Evolutionary conservation across 1,140 invertebrate species (phyloP), one percentile per base, ranked within the genome.

Genomic region (Latrodectus geometricus): DNA sequence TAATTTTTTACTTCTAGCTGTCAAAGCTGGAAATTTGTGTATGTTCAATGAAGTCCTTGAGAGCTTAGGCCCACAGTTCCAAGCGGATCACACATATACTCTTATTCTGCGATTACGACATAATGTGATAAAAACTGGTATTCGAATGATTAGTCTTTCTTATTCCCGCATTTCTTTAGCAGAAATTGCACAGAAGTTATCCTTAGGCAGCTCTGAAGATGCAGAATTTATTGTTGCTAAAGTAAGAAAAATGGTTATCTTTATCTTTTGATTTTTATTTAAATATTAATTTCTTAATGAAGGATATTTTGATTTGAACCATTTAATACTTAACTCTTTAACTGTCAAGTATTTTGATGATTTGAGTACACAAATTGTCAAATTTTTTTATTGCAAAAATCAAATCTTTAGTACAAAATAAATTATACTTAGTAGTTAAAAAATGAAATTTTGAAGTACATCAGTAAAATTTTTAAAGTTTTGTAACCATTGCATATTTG

Each of bases 201-300:
- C 96, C 14, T 92, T 99, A 20, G 97, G 98, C 90, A 98, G 96
- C 12, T 95, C 97, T 5, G 97, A 98, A 90, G 98, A 99, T 94
- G 98, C 98, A 0, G 98, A 99, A 91, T 99, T 98, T 90, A 99
- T 99, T 90, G 98, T 99, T 0, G 97, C 98, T 0, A 99, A 99
- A 92, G 93, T 92, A 88, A 69, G 54, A 65, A 20, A 23, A 84
- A 78, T 70, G 20, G 23, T 86, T 76, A 56, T 66, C 90, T 77
- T 74, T 49, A 9, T 75, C 73, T 20, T 74, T 50, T 5, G 35
- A 49, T 52, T 66, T 66, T 14, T 9, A 50, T 74, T 8, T 4
- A 21, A 50, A 52, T 61, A 79, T 74, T 74, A 20, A 85, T 81
- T 35, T 35, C 35, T 35, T 35, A 35, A 35, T 1, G 5, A 35